These are phyloP conservation scores for Crossaster papposus DNA, from an alignment of 53 echinoderm and acorn worm genomes.

Conservation along the genomic window DNA sequence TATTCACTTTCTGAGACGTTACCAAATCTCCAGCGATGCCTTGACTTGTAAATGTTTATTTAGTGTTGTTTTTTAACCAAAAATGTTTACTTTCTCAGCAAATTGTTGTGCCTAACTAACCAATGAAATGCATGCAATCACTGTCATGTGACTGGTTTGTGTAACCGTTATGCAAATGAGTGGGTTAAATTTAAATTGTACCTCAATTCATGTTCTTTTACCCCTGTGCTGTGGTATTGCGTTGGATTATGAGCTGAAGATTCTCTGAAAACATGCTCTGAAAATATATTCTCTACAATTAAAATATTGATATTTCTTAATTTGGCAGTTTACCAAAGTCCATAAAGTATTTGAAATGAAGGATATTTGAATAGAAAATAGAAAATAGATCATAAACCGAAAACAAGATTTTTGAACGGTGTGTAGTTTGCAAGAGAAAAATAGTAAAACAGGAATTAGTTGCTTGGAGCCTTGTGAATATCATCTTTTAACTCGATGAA, in stretches of 20 bases:
- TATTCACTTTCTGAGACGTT: neutral
- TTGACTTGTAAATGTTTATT: neutral
- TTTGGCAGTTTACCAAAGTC: no score
- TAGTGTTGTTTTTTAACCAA: neutral
- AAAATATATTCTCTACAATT: neutral
- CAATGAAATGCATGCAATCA: neutral
- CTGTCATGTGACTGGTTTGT: neutral
- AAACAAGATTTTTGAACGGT: no score
- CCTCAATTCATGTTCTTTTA: neutral
- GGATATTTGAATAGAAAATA: no score
- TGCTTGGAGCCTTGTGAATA: no score
- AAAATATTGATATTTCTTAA: no score
- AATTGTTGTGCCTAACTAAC: neutral
- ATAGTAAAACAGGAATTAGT: no score
- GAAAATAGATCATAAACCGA: no score
- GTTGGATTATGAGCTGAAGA: neutral
- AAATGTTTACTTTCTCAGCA: neutral
- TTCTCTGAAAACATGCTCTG: neutral
- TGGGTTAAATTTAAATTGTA: neutral
- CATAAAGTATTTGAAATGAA: no score
- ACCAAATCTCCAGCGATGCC: neutral
- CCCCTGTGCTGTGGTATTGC: neutral
- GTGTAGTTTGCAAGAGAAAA: no score
- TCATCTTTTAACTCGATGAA: no score
- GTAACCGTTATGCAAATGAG: neutral